phyloP scores from a whole-genome alignment of 30 jellyfish, hydroid and myxozoan species.

The Sanderia malayensis region DNA sequence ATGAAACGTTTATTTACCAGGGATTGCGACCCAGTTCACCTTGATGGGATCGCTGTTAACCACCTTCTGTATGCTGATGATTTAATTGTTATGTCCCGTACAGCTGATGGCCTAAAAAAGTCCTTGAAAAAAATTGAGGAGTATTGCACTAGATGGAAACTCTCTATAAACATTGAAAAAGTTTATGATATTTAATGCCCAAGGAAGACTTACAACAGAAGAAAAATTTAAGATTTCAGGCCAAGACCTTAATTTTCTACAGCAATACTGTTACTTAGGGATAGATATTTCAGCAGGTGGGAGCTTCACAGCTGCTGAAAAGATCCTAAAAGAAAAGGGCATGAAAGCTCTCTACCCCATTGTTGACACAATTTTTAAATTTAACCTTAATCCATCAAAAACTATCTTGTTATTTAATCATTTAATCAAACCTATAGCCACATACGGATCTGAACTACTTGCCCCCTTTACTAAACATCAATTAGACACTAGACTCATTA shows the following conservation, averaged over 20 bases:
- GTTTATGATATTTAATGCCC: not conserved
- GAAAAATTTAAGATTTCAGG: slow-evolving; percentile 1
- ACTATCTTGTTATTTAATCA: not conserved
- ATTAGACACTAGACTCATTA: too few species aligned
- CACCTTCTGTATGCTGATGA: slow-evolving; percentile 1
- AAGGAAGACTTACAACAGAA: not conserved
- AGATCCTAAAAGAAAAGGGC: slow-evolving; percentile 3
- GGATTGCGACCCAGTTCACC: not conserved
- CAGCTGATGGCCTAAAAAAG: not conserved
- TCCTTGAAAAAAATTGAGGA: not conserved
- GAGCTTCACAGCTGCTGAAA: not conserved
- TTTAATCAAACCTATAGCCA: slow-evolving; percentile 2
- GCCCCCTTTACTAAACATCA: slow-evolving; percentile 15
- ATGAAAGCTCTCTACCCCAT: slow-evolving; percentile 4
- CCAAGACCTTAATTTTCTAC: not conserved
- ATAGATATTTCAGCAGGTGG: slow-evolving; percentile 1
- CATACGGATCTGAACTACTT: slow-evolving; percentile 8
- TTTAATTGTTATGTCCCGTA: not conserved
- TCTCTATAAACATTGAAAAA: not conserved
- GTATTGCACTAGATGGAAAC: not conserved
- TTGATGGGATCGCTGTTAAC: not conserved
- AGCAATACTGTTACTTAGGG: not conserved
- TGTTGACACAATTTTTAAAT: not conserved
- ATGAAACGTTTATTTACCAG: not conserved
- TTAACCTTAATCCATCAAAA: not conserved